phyloP scores from a whole-genome alignment of 2,888 invertebrate genomes.

The Sphaerophoria rueppellii region DNA sequence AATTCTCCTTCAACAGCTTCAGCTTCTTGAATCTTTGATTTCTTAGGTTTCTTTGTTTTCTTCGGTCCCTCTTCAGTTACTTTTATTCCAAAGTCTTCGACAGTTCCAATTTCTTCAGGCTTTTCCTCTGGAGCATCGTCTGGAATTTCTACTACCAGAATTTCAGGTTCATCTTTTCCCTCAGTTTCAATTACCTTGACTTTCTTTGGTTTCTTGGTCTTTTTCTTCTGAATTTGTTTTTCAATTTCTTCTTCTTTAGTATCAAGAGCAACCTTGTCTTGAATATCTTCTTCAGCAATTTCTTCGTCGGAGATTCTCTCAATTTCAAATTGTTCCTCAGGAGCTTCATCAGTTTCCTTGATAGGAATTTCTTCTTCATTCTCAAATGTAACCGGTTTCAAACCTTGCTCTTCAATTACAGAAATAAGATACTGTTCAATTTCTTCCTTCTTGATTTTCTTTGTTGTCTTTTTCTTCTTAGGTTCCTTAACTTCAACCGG shows the following conservation, averaged over 20 bases:
- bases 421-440: conserved; percentile 77
- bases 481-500: conserved; percentile 46
- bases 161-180: conserved; percentile 81
- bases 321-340: neutral
- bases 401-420: conserved; percentile 77
- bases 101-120: conserved; percentile 76
- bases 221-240: conserved; percentile 72
- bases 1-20: conserved; percentile 74
- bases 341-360: conserved; percentile 32
- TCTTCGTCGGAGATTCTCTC: neutral
- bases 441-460: conserved; percentile 76
- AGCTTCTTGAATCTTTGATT: conserved; percentile 60
- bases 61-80: conserved; percentile 72
- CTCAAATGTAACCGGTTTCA: conserved; percentile 67
- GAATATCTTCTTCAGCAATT: neutral
- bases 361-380: conserved; percentile 65
- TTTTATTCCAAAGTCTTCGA: conserved; percentile 76
- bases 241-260: conserved; percentile 58
- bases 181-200: conserved; percentile 76
- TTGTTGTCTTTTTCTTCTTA: conserved; percentile 74
- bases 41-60: conserved; percentile 74
- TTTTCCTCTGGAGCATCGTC: conserved; percentile 69
- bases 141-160: conserved; percentile 71
- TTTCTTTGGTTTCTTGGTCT: conserved; percentile 80
- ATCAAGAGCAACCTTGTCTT: neutral